These are phyloP conservation scores for Natrix natrix DNA, from an alignment of 2,797 vertebrate genomes.

Conservation along the genomic window DNA sequence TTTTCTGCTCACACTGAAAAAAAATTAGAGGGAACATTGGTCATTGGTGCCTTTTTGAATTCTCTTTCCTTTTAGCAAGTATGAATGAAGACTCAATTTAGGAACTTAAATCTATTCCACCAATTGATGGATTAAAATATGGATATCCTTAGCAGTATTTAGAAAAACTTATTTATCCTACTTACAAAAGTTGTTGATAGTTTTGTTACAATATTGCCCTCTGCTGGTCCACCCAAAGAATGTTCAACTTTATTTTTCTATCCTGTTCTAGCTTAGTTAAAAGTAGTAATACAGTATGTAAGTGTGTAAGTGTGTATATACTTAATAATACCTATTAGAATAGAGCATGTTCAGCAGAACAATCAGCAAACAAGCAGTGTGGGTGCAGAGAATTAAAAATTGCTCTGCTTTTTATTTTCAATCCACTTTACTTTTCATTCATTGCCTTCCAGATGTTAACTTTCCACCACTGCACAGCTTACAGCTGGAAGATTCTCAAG, in stretches of 20 bases:
- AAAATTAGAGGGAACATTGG: no score
- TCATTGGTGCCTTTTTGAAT: background rate
- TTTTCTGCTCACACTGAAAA: no score
- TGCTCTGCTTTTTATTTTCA: background rate
- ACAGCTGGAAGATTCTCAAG: background rate
- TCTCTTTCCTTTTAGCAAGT: background rate
- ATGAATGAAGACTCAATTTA: background rate
- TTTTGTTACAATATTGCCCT: background rate
- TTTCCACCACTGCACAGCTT: background rate
- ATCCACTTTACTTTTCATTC: background rate
- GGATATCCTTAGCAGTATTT: background rate
- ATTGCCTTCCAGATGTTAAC: background rate
- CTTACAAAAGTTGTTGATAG: background rate
- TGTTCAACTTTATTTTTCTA: background rate
- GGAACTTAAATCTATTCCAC: background rate
- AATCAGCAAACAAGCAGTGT: background rate
- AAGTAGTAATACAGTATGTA: background rate
- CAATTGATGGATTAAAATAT: background rate
- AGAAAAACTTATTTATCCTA: background rate
- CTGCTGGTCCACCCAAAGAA: background rate
- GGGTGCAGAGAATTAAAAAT: background rate
- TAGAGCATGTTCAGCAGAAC: background rate
- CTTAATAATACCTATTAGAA: background rate
- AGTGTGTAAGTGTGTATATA: background rate
- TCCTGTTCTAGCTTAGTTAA: background rate